Base-by-base conservation (phyloP, 2,797 vertebrate species). In the Mionectes olivaceus region DNA sequence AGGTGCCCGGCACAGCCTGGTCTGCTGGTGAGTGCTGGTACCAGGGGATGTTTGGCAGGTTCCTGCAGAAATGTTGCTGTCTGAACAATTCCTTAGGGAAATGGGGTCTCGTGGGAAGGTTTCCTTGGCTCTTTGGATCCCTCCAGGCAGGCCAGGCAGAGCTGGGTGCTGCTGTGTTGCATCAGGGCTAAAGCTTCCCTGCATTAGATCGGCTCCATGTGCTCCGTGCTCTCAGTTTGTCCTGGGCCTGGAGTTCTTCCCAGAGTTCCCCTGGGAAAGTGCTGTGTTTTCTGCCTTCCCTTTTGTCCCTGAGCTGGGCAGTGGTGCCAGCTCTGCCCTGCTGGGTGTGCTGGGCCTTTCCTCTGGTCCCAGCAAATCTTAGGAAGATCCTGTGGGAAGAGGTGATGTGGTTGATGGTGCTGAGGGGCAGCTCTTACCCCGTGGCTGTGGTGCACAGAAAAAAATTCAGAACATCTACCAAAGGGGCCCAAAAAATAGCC, bases 1-100 rank as follows among this genome's bases (percentile, higher is more conserved):
- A 24, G 0, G 7, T 5, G 10, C 0, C 8, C 23, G 47, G 43
- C 37, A 19, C 2, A 0, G 41, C 28, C 69, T 12, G 28, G 22
- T 23, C 64, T 73, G 53, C 12, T 35, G 24, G 16, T 2, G 35
- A 50, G 59, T 0, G 16, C 22, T 41, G n/a, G 12, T 19, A 30
- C 16, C 37, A 11, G 67, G 55, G 14, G 25, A 11, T 57, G 57
- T 49, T 33, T 5, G 53, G n/a, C 53, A 14, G 15, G 57, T 13
- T 74, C 12, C 37, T 57, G 55, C 49, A 50, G 49, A 50, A 50
- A 28, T 25, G 25, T 9, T 35, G 35, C 2, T 7, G 25, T 57
- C 33, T 55, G 55, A 65, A 5, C 23, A 46, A 14, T 8, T 25
- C 67, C 39, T 18, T 12, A 6, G 13, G 30, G n/a, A 57, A 73